These are phyloP conservation scores for Phallusia fumigata DNA, from an alignment of 23 tunicate genomes.

Conservation along the genomic window DNA sequence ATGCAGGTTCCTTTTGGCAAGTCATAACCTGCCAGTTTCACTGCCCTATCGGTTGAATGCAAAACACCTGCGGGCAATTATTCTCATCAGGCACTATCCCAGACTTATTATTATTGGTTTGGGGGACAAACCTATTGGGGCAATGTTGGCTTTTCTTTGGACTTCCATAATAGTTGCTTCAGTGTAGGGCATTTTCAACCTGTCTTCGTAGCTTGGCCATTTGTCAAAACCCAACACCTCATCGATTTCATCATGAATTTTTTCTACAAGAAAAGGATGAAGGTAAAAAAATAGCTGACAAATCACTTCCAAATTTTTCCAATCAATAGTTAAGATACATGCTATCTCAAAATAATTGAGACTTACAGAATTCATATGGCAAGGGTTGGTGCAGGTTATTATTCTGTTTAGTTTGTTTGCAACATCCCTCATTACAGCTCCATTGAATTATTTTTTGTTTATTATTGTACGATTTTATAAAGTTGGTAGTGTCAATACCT, in stretches of 20 bases:
- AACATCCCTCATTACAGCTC: too few relatives aligned
- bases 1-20: conserved; percentile 18
- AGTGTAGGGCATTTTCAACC: conserved; percentile 18
- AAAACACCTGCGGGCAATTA: not conserved
- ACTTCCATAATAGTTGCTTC: conserved; percentile 31
- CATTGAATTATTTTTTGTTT: too few relatives aligned
- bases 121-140: conserved; percentile 2
- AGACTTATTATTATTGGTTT: too few relatives aligned
- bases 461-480: too few relatives aligned
- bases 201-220: conserved; percentile 5
- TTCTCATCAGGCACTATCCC: not conserved
- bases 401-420: too few relatives aligned
- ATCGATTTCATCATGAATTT: conserved; percentile 29
- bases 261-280: not conserved
- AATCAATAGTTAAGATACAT: too few relatives aligned
- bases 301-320: too few relatives aligned
- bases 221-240: not conserved
- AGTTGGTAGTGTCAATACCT: not conserved
- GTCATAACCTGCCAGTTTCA: conserved; percentile 4
- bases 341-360: too few relatives aligned
- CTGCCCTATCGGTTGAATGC: not conserved
- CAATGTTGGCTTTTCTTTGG: conserved; percentile 22
- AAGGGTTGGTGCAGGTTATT: too few relatives aligned
- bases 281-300: too few relatives aligned
- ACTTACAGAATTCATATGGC: too few relatives aligned